phyloP scores from a whole-genome alignment of 1,140 invertebrate genomes.

The Camponotus vicinus region DNA sequence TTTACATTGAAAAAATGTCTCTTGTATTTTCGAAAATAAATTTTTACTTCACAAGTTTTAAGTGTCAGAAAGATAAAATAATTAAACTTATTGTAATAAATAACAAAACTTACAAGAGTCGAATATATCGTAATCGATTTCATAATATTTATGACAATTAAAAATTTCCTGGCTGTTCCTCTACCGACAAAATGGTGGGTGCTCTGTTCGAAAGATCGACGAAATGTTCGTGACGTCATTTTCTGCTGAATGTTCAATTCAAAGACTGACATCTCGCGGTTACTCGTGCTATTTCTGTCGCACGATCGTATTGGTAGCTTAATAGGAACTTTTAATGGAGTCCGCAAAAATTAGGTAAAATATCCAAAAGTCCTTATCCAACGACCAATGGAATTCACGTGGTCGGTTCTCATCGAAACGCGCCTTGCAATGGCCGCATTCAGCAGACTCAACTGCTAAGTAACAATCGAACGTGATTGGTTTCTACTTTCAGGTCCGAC shows the following conservation, averaged over 20 bases:
- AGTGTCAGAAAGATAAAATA: no score
- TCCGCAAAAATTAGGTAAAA: no score
- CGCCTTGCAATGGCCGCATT: not conserved
- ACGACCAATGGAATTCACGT: not conserved
- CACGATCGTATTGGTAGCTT: not conserved
- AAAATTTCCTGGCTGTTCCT: not conserved
- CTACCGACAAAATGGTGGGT: conserved; percentile 22
- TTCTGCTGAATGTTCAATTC: not conserved
- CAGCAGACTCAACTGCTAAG: no score
- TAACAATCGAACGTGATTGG: no score
- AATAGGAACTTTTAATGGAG: not conserved
- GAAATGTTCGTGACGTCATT: not conserved
- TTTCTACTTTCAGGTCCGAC: no score
- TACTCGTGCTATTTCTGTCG: not conserved
- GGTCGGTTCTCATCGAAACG: not conserved
- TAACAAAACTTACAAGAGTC: not conserved
- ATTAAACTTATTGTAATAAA: not conserved
- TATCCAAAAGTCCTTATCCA: not conserved
- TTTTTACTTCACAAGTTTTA: not conserved
- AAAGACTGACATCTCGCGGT: no score
- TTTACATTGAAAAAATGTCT: not conserved
- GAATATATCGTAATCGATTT: not conserved
- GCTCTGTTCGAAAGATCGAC: not conserved
- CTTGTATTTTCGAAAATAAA: not conserved
- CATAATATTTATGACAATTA: conserved; percentile 17